Evolutionary conservation across 2,888 invertebrate genomes (phyloP).

Genomic region (Holacanthella duospinosa): DNA sequence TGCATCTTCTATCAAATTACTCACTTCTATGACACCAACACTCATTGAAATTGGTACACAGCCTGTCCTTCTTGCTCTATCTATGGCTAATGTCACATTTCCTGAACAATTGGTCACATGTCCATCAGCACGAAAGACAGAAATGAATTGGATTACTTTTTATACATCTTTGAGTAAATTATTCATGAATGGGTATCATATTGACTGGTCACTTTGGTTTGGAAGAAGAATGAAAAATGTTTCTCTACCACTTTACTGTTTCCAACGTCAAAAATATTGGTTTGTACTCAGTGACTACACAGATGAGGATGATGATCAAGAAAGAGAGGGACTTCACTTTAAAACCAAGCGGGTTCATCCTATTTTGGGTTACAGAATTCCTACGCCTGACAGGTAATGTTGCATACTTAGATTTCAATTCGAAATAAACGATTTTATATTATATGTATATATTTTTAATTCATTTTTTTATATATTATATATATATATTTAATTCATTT

Average conservation of each 20-base stretch:
- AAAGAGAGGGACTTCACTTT: background rate
- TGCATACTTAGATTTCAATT: too few relatives aligned
- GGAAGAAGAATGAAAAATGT: background rate
- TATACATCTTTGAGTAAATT: background rate
- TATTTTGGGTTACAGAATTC: background rate
- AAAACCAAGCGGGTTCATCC: background rate
- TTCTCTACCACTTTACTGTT: background rate
- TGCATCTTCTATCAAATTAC: background rate
- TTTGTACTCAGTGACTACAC: background rate
- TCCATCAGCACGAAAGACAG: background rate
- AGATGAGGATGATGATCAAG: background rate
- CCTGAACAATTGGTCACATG: background rate
- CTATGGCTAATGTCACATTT: background rate
- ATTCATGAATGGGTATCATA: background rate
- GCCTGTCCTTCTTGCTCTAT: background rate
- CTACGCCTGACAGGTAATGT: background rate
- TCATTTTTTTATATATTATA: too few relatives aligned
- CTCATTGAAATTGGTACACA: background rate
- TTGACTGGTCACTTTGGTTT: background rate
- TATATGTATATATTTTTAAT: too few relatives aligned
- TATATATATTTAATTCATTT: too few relatives aligned
- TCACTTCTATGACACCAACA: background rate
- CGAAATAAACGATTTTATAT: too few relatives aligned
- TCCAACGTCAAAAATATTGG: slow-evolving; percentile 3
- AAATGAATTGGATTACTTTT: background rate